These are phyloP conservation scores for Mormyrus proboscirostris DNA, from an alignment of 2,797 vertebrate genomes.

Conservation along the genomic window DNA sequence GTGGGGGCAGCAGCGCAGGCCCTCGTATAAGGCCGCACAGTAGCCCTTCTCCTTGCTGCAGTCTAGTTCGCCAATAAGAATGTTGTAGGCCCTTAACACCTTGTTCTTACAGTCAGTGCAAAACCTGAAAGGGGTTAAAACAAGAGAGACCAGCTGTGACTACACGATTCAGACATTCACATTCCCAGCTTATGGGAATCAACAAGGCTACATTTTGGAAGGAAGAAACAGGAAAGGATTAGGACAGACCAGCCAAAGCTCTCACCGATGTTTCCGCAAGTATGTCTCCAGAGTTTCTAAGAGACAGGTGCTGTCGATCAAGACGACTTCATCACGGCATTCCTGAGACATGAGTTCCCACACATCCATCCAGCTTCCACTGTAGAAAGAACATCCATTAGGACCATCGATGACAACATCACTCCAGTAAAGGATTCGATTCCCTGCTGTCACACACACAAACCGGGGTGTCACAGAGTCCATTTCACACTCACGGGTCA, in stretches of 20 bases:
- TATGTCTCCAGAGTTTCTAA: conserved; percentile 93
- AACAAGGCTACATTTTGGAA: background rate
- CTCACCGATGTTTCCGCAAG: conserved; percentile 90
- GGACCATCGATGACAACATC: background rate
- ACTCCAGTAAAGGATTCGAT: background rate
- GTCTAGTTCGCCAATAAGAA: conserved; percentile 90
- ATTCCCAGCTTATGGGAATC: background rate
- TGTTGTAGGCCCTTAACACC: conserved; percentile 91
- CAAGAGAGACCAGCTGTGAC: background rate
- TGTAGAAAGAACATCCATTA: conserved; percentile 45
- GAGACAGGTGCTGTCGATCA: conserved; percentile 88
- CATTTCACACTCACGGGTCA: background rate
- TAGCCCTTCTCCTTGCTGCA: conserved; percentile 94
- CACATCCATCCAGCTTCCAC: conserved; percentile 96
- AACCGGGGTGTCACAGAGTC: background rate
- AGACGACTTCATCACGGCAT: conserved; percentile 92
- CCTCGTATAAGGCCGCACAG: conserved; percentile 89
- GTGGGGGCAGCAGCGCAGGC: conserved; percentile 88
- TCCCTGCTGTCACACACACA: background rate
- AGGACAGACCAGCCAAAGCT: background rate
- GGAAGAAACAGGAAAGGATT: background rate
- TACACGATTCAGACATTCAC: background rate
- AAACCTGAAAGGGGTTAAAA: conserved; percentile 62
- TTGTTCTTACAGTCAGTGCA: conserved; percentile 97
- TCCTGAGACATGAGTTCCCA: conserved; percentile 99